Conservation (phyloP, 2,888 invertebrate species). For the Cataglyphis altisquamis region DNA sequence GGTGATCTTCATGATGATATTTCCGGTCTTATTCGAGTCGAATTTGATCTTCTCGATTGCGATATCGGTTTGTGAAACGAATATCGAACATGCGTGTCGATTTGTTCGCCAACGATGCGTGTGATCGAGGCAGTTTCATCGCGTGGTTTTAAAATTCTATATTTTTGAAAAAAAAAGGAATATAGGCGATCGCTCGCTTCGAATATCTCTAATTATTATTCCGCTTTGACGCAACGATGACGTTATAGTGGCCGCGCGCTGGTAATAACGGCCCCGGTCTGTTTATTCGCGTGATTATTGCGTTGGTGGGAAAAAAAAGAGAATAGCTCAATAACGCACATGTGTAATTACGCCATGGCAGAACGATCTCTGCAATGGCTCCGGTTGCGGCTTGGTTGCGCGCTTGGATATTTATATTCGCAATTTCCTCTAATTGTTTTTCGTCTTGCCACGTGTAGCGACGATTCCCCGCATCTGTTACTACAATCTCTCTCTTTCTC, state of each 20-base stretch:
- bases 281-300: slow-evolving; percentile 47
- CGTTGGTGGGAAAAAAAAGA: slow-evolving; percentile 2
- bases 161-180: not conserved
- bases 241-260: not conserved
- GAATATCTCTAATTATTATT: slow-evolving; percentile 34
- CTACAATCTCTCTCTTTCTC: not conserved
- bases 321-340: slow-evolving; percentile 30
- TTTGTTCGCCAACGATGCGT: not conserved
- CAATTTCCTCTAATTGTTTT: slow-evolving; percentile 65
- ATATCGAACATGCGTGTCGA: not conserved
- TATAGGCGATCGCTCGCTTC: not conserved
- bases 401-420: slow-evolving; percentile 71
- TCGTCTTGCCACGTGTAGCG: slow-evolving; percentile 25
- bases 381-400: not conserved
- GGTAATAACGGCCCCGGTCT: slow-evolving; percentile 26
- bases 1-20: slow-evolving; percentile 53
- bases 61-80: slow-evolving; percentile 4
- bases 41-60: slow-evolving; percentile 10
- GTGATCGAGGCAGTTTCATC: not conserved
- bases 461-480: slow-evolving; percentile 74
- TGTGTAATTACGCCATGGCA: slow-evolving; percentile 25
- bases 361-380: not conserved
- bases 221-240: slow-evolving; percentile 19
- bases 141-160: not conserved
- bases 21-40: slow-evolving; percentile 57